A percentile compares a stretch with the other conserved stretches of the same genome.
These are phyloP conservation scores for Gila orcuttii DNA, from an alignment of 2,113 vertebrate genomes.

Conservation along the genomic window DNA sequence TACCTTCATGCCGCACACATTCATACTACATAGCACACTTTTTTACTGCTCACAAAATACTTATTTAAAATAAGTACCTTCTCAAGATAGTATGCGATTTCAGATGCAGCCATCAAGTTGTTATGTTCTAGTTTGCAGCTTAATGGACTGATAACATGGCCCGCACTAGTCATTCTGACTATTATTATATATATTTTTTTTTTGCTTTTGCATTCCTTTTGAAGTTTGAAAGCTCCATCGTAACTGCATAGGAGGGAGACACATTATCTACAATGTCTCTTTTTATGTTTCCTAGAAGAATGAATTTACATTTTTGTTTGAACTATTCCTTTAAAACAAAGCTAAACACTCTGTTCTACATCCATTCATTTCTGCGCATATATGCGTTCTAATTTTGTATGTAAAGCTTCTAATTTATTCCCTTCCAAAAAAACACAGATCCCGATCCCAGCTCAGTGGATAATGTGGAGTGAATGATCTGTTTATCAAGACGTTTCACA, in stretches of 20 bases:
- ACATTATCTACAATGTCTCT: not conserved
- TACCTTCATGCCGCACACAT: no score
- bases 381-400: not conserved
- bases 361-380: not conserved
- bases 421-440: conserved; percentile 3
- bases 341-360: not conserved
- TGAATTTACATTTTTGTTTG: not conserved
- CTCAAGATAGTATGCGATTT: no score
- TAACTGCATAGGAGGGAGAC: not conserved
- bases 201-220: not conserved
- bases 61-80: no score
- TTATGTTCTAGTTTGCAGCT: not conserved
- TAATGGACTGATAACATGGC: not conserved
- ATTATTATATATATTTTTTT: not conserved
- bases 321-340: not conserved
- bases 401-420: not conserved
- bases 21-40: no score
- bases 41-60: no score
- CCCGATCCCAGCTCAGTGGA: not conserved
- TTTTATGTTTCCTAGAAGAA: not conserved
- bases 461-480: not conserved
- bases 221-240: not conserved
- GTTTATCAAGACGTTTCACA: conserved; percentile 42
- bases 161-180: not conserved
- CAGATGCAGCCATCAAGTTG: not conserved